Evolutionary conservation across 2,888 invertebrate species (phyloP), one percentile per base, ranked within the genome.

Genomic region (Diaphora mendica): DNA sequence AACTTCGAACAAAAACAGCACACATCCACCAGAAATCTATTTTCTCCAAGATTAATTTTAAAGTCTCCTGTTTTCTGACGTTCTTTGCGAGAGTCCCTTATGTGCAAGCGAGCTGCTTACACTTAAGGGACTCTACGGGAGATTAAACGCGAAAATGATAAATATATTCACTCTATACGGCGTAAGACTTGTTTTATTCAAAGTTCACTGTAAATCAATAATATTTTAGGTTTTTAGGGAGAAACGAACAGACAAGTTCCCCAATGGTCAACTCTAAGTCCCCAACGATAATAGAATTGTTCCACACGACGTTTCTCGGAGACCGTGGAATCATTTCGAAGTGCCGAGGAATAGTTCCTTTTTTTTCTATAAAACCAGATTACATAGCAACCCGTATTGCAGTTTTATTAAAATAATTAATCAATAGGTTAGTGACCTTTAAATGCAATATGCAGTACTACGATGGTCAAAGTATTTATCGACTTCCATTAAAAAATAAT

Each of bases 401-500:
- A 67, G 23, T 23, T 20, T 26, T n/a, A 69, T 69, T 26, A 39
- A 55, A 39, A 66, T 9, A 51, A 55, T 65, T 55, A 39, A 42
- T 71, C 39, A 30, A 33, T 71, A 39, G 35, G 65, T 65, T 30
- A 64, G 15, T 48, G 51, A 65, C 71, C 71, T 71, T n/a, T n/a
- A n/a, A n/a, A n/a, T n/a, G n/a, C n/a, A n/a, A n/a, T n/a, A n/a
- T n/a, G n/a, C n/a, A n/a, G 20, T 39, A 23, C 51, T 23, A 7
- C 20, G 1, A 26, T 44, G 26, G n/a, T 66, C 11, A 5, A 42
- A 39, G 23, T 42, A n/a, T 26, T 1, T 17, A 17, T 44, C 26
- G 15, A 42, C 8, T 44, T 67, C 9, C 3, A 67, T 3, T 20
- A 59, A 17, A 68, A n/a, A n/a, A n/a, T 17, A 59, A 55, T 55